Conservation (phyloP, 35 echinoderm and acorn worm genomes). For the Hemicentrotus pulcherrimus region DNA sequence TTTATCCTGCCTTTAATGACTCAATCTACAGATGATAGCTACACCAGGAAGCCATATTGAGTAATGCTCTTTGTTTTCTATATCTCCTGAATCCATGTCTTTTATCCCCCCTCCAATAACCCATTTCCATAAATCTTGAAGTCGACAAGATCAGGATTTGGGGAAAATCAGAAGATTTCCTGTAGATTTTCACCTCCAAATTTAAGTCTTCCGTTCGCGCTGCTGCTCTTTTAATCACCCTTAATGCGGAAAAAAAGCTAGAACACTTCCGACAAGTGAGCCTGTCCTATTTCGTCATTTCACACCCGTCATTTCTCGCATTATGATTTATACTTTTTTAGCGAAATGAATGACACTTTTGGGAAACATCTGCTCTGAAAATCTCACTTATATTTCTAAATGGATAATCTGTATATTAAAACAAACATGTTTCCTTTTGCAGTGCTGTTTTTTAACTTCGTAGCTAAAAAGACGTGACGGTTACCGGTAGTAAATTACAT, state of each 20-base stretch:
- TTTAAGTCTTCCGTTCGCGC: not conserved
- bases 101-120: conserved; percentile 15
- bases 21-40: not conserved
- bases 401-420: not conserved
- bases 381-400: not conserved
- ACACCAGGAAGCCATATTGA: not conserved
- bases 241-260: not conserved
- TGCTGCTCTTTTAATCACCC: not conserved
- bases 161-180: not conserved
- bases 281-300: not conserved
- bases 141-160: not conserved
- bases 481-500: not conserved
- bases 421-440: not conserved
- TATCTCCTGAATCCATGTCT: not conserved
- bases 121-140: conserved; percentile 12
- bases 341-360: not conserved
- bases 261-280: not conserved
- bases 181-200: conserved; percentile 11
- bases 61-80: not conserved
- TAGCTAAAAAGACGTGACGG: not conserved
- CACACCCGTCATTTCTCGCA: not conserved
- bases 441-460: not conserved
- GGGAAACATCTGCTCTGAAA: not conserved
- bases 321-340: not conserved
- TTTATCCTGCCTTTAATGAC: not conserved